A percentile compares a stretch with the other conserved stretches of the same genome.
Evolutionary conservation across 2,888 invertebrate genomes (phyloP).

Genomic region (Hypsopygia costalis): DNA sequence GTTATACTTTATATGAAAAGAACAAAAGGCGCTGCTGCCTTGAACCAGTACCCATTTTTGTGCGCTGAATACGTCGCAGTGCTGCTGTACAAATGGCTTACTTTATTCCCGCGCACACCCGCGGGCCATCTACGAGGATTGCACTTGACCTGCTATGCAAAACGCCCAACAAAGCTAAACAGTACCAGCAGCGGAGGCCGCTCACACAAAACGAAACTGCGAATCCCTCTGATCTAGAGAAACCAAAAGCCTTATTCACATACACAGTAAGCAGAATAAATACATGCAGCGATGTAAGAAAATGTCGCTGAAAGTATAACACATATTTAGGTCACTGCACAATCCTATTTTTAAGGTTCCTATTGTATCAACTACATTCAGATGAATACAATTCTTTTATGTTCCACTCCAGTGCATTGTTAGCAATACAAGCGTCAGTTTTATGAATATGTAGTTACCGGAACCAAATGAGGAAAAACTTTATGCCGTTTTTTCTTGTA

Average conservation of each 20-base stretch:
- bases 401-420: slow-evolving; percentile 15
- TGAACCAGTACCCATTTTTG: slow-evolving; percentile 7
- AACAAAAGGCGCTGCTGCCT: slow-evolving; percentile 4
- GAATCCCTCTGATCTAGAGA: slow-evolving; percentile 27
- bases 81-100: slow-evolving; percentile 31
- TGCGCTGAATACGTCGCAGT: slow-evolving; percentile 13
- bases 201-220: slow-evolving; percentile 28
- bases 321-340: slow-evolving; percentile 38
- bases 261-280: slow-evolving; percentile 19
- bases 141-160: slow-evolving; percentile 65
- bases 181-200: slow-evolving; percentile 28
- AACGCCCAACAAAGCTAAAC: slow-evolving; percentile 49
- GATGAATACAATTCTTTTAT: slow-evolving; percentile 19
- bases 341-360: slow-evolving; percentile 20
- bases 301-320: slow-evolving; percentile 27
- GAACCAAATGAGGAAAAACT: slow-evolving; percentile 3
- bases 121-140: slow-evolving; percentile 54
- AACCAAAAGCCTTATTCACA: slow-evolving; percentile 24
- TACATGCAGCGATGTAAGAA: slow-evolving; percentile 23
- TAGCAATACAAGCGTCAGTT: slow-evolving; percentile 13
- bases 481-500: background rate
- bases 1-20: background rate
- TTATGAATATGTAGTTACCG: slow-evolving; percentile 8
- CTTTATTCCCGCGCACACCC: slow-evolving; percentile 34
- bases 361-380: slow-evolving; percentile 17